Base-by-base conservation (phyloP, 2,113 vertebrate species). In the Trichechus manatus region DNA sequence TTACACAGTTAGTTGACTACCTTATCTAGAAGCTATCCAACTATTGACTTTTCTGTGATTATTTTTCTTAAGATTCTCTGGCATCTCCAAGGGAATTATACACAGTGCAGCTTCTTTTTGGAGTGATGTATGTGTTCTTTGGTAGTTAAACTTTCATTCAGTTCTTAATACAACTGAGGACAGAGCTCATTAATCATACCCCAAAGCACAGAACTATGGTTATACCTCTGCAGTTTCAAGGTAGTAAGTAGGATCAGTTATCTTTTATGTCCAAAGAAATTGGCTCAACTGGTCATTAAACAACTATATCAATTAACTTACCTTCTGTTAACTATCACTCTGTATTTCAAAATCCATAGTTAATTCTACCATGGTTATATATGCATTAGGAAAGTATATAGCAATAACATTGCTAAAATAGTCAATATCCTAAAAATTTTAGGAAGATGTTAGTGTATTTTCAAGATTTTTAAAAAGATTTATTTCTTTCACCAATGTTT, bases 141-240 rank as follows among this genome's bases (percentile, higher is more conserved):
- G 82, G 81, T 91, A 96, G 96, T 97, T 97, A 98, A 96, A 47
- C 97, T 98, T 98, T 97, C 95, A 98, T 97, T 98, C 92, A 50
- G 15, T 98, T 98, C 87, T 98, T 98, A 98, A 98, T 96, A 95
- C 68, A 95, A 33, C 22, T 29, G 56, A 96, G 61, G 47, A 79
- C 92, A 98, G 94, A 97, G 80, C 33, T 97, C 97, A 97, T 98
- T 98, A 96, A 98, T 98, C 98, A 98, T 96, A 95, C 0, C 6
- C n/a, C 81, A 97, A 70, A 70, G 47, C 90, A 90, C 64, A 88
- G 64, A 95, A 85, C 64, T 93, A 27, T 66, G 70, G 42, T 95
- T 98, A 93, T 84, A 98, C 92, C n/a, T 96, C 82, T 98, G 31
- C 96, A 84, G 77, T 93, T 98, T 97, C 89, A 97, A 84, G 91